Conservation (phyloP, 2,797 vertebrate species). For the Sebastes paucispinis region DNA sequence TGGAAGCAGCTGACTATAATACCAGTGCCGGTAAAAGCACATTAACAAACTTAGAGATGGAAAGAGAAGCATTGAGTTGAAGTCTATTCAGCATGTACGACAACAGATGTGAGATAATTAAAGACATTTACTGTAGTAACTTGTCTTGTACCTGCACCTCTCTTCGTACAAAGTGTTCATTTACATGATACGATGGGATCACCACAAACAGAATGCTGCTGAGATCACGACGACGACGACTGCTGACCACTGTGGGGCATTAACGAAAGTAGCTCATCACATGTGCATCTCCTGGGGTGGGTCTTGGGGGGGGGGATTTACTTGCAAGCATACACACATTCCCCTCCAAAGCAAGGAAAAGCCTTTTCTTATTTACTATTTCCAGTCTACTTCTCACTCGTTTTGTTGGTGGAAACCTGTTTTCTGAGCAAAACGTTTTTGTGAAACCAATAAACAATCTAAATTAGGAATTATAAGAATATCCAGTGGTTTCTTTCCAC, state of each 20-base stretch:
- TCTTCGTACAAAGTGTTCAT: neutral
- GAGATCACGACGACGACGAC: neutral
- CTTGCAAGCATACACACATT: neutral
- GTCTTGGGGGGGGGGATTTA: no score
- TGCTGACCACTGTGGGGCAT: constrained; percentile 5
- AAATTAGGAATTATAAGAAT: neutral
- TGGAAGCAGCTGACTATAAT: constrained; percentile 44
- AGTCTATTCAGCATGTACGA: neutral
- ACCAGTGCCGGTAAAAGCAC: constrained; percentile 10
- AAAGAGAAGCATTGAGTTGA: neutral
- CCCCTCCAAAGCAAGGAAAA: neutral
- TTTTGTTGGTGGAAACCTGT: neutral
- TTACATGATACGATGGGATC: constrained; percentile 1
- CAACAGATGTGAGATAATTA: neutral
- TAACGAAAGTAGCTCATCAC: constrained; percentile 30
- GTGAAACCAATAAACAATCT: neutral
- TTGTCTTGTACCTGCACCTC: neutral
- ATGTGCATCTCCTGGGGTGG: constrained; percentile 15
- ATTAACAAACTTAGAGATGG: constrained; percentile 9
- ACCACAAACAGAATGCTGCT: constrained; percentile 16
- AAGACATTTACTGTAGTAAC: neutral
- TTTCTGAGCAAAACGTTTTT: neutral
- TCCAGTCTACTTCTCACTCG: neutral
- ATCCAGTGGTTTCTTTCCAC: neutral
- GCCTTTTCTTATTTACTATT: neutral